Conservation (phyloP, 2,113 vertebrate species). For the Electrona antarctica region DNA sequence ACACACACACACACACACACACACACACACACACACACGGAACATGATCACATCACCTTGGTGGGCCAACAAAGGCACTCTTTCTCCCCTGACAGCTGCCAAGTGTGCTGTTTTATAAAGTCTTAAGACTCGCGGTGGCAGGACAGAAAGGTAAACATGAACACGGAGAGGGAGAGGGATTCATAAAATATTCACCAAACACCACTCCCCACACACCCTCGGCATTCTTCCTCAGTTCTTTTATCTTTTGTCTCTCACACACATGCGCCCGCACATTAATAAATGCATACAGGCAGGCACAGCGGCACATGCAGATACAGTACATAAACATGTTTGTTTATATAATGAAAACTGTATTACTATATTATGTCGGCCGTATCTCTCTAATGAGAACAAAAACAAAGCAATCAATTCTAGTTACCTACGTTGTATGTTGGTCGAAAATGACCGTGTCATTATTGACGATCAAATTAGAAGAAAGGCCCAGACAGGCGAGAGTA, state of each 20-base stretch:
- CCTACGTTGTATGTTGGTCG: conserved; percentile 19
- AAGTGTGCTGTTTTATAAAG: conserved; percentile 15
- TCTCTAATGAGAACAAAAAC: conserved; percentile 21
- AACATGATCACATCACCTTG: conserved; percentile 59
- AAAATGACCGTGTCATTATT: conserved; percentile 38
- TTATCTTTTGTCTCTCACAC: neutral
- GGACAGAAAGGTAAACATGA: conserved; percentile 30
- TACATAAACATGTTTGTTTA: conserved; percentile 12
- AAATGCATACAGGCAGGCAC: neutral
- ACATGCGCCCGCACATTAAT: neutral
- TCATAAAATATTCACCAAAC: neutral
- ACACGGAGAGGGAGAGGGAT: conserved; percentile 6
- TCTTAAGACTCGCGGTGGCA: conserved; percentile 9
- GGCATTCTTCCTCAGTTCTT: neutral
- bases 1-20: neutral
- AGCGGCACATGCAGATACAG: neutral
- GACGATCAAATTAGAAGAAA: conserved; percentile 42
- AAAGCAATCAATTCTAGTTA: conserved; percentile 48
- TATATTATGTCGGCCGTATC: conserved; percentile 23
- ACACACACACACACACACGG: conserved; percentile 19
- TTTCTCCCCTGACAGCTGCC: conserved; percentile 36
- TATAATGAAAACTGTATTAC: conserved; percentile 23
- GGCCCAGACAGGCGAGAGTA: conserved; percentile 29
- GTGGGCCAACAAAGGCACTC: conserved; percentile 57
- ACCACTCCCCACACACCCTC: neutral